These are phyloP conservation scores for Sitodiplosis mosellana DNA, from an alignment of 1,140 invertebrate species.

Conservation along the genomic window DNA sequence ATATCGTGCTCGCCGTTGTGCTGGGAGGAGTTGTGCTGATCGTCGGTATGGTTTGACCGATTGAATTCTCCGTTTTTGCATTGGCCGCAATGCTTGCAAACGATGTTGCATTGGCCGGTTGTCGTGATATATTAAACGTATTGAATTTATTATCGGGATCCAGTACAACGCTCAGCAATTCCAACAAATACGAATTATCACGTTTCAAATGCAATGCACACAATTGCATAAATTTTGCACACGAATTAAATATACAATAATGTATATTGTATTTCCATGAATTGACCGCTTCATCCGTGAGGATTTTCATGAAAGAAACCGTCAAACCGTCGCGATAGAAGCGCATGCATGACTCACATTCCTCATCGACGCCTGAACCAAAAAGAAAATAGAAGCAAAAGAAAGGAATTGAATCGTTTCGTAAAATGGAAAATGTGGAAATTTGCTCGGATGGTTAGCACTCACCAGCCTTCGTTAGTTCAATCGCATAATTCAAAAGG, in stretches of 20 bases:
- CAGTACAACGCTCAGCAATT: constrained; percentile 82
- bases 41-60: no score
- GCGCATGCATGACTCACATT: constrained; percentile 78
- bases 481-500: constrained; percentile 74
- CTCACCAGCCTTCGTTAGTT: constrained; percentile 59
- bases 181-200: constrained; percentile 84
- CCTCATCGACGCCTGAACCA: constrained; percentile 60
- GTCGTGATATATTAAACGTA: constrained; percentile 70
- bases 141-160: constrained; percentile 93
- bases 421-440: background rate
- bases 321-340: constrained; percentile 91
- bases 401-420: background rate
- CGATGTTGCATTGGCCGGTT: constrained; percentile 52
- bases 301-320: constrained; percentile 90
- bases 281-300: constrained; percentile 95
- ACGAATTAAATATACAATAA: constrained; percentile 85
- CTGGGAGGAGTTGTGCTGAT: no score
- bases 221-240: constrained; percentile 77
- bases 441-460: constrained; percentile 1
- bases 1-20: no score
- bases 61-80: no score
- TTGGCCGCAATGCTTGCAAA: constrained; percentile 16
- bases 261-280: constrained; percentile 97
- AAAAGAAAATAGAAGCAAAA: background rate
- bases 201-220: constrained; percentile 78